Base-by-base conservation (phyloP, 2,113 vertebrate species). In the Semicossyphus pulcher region DNA sequence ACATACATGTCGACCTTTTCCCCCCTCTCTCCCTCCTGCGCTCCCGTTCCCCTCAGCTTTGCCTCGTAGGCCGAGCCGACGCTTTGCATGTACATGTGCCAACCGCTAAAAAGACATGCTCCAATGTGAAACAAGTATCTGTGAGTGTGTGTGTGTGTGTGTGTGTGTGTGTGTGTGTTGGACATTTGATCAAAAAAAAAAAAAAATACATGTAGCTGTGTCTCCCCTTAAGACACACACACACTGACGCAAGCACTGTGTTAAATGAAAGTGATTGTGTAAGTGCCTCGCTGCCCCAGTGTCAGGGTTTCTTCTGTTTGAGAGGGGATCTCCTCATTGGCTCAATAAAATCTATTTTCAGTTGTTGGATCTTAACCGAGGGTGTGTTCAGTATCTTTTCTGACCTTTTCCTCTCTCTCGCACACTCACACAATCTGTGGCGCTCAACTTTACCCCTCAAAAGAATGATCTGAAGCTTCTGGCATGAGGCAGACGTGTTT, bases 11-110 rank as follows among this genome's bases (percentile, higher is more conserved):
- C 72, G 16, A n/a, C 63, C 52, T 59, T 56, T 92, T 68, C 86
- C 90, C 83, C 83, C 89, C 91, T 89, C 42, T 42, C 28, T n/a
- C 34, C 25, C 32, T 25, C 51, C 71, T 23, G 2, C 2, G 0
- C 53, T 69, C 32, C 52, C 20, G 58, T 52, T 12, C 14, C 58
- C 64, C 76, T 52, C 77, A 41, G 83, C 79, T 95, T 83, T 2
- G 56, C 59, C 82, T 88, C 81, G 90, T 92, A 45, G 91, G 94
- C 88, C 83, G 70, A 20, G 90, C 92, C 89, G 91, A 89, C 86
- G 96, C 95, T 97, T 96, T 97, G 97, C 96, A 98, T 99, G 97
- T 94, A 14, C 91, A 93, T 94, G 96, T 98, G 97, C 97, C 96
- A 96, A 96, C 85, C 47, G 83, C 91, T 68, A 36, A 72, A 68